Conservation (phyloP, 2,113 vertebrate species). For the Osmerus mordax region DNA sequence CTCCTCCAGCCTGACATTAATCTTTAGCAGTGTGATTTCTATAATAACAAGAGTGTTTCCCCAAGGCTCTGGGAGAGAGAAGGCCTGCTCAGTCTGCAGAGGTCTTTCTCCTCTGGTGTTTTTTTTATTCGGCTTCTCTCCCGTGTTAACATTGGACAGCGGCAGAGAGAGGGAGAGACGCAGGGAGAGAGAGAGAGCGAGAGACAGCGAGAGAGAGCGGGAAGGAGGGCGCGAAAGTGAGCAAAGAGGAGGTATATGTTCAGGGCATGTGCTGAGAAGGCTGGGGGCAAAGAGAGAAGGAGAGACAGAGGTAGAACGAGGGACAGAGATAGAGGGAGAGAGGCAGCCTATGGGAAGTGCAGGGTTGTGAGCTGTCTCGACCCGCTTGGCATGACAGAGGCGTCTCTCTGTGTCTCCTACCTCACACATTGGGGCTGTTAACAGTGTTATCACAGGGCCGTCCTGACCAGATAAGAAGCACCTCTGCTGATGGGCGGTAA, state of each 20-base stretch:
- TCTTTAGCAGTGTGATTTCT: slow-evolving; percentile 73
- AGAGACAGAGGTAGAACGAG: not conserved
- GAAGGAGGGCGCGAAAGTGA: slow-evolving; percentile 15
- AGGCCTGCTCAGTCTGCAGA: slow-evolving; percentile 45
- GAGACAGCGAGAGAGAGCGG: not conserved
- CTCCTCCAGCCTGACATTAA: slow-evolving; percentile 72
- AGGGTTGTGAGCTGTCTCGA: slow-evolving; percentile 53
- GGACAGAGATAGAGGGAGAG: slow-evolving; percentile 2
- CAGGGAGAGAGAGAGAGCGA: not conserved
- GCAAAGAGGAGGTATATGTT: no score
- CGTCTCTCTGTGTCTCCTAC: slow-evolving; percentile 43
- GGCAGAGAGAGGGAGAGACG: not conserved
- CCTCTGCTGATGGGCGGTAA: slow-evolving; percentile 47
- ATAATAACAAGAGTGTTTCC: slow-evolving; percentile 74
- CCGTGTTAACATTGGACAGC: slow-evolving; percentile 50
- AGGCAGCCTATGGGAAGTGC: slow-evolving; percentile 7
- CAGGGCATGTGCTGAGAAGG: not conserved
- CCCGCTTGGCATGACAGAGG: slow-evolving; percentile 60
- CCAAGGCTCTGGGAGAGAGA: slow-evolving; percentile 46
- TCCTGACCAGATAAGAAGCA: slow-evolving; percentile 68
- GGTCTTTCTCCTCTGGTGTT: slow-evolving; percentile 22
- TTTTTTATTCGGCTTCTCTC: slow-evolving; percentile 26
- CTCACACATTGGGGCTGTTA: slow-evolving; percentile 68
- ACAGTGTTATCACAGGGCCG: slow-evolving; percentile 73
- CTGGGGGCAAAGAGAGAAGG: not conserved